Evolutionary conservation across 2,888 invertebrate genomes (phyloP), one percentile per base, ranked within the genome.

Genomic region (Myathropa florea): DNA sequence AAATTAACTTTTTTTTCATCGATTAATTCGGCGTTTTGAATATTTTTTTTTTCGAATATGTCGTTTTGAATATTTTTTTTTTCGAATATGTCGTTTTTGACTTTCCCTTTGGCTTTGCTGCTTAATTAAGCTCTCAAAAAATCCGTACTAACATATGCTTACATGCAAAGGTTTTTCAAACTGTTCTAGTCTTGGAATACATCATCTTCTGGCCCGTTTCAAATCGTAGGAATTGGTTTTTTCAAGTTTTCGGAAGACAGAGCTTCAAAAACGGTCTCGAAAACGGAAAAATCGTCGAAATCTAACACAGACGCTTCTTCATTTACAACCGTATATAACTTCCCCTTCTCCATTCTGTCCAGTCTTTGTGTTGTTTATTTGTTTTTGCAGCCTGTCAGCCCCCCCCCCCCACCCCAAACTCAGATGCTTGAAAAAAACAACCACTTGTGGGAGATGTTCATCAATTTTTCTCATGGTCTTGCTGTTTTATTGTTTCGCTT

Each of bases 401-500:
- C 18, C 12, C 18, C 30, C 30, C 10, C 10, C 28, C 28, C 7
- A 30, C 10, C 30, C 30, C 7, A 28, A 28, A 46, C 10, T 9
- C 33, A 33, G 10, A 9, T 33, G 6, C 4, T 33, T 6, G n/a
- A n/a, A 46, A 18, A 46, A 39, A 39, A 1, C 2, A 12, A 3
- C 9, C 14, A 39, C 28, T 33, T 33, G 33, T 4, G 18, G 18
- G 18, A 18, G n/a, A 7, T 7, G 39, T n/a, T 39, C 39, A 39
- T 46, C 46, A 7, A 3, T 18, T 18, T 18, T n/a, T n/a, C n/a
- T 7, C 7, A 46, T 18, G 57, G 4, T 67, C 33, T 55, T 28
- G 18, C 18, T 57, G 53, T 67, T 67, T 14, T 26, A 7, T 75
- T 70, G 36, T 30, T 73, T 80, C 60, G 55, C 26, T 72, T 57